A percentile compares a stretch with the other conserved stretches of the same genome.
Conservation (phyloP, 1,140 invertebrate species). For the Brachionus paranguensis region DNA sequence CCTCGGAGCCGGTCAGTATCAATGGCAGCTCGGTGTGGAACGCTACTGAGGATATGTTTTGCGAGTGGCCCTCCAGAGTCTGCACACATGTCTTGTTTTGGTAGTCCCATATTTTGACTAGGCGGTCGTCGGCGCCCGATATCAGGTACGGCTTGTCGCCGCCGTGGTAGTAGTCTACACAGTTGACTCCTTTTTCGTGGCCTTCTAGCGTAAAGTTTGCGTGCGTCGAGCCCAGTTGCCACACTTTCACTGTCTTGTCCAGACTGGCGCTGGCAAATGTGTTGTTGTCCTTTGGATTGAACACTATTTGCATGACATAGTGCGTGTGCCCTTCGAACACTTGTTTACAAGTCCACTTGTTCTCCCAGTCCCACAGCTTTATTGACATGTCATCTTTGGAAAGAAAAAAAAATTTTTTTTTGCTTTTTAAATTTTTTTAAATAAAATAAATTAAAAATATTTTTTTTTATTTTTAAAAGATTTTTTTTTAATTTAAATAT, state of each 20-base stretch:
- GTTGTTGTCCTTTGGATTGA: constrained; percentile 99
- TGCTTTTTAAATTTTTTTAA: neutral
- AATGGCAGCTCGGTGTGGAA: constrained; percentile 98
- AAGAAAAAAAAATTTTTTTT: constrained; percentile 43
- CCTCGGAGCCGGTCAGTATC: constrained; percentile 92
- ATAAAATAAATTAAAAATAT: neutral
- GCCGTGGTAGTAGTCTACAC: constrained; percentile 98
- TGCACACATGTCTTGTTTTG: constrained; percentile 99
- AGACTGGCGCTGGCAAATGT: constrained; percentile 98
- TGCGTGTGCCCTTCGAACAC: constrained; percentile 82
- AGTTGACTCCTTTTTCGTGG: constrained; percentile 97
- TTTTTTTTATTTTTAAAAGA: too few species aligned
- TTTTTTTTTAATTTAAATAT: too few species aligned
- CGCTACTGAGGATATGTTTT: constrained; percentile 79
- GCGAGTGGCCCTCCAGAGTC: constrained; percentile 89
- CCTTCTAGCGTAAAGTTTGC: constrained; percentile 98
- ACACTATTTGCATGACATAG: constrained; percentile 99
- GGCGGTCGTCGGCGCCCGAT: constrained; percentile 92
- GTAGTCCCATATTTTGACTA: constrained; percentile 99
- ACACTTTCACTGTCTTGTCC: constrained; percentile 93
- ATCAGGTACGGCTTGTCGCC: constrained; percentile 99
- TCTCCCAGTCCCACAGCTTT: constrained; percentile 99
- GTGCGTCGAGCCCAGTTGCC: constrained; percentile 90
- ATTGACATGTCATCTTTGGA: constrained; percentile 90
- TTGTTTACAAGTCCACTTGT: constrained; percentile 91